phyloP scores from a whole-genome alignment of 2,797 vertebrate species.

The Dendrocincla tyrannina region DNA sequence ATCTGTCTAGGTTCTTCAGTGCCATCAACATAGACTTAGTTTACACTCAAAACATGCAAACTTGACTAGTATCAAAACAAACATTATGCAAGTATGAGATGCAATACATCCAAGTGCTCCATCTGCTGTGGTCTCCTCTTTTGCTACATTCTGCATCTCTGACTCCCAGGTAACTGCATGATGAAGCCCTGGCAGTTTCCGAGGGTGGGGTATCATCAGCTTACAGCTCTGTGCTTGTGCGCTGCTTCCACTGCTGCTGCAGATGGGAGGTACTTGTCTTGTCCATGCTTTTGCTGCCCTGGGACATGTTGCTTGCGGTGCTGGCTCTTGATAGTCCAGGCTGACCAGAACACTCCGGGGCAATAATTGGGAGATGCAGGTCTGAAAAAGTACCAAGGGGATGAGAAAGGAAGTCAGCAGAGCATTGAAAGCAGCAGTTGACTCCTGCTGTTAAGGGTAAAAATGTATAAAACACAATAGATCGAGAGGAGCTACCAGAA shows the following conservation, averaged over 20 bases:
- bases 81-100: neutral
- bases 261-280: neutral
- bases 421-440: neutral
- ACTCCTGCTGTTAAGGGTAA: neutral
- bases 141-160: neutral
- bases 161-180: neutral
- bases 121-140: neutral
- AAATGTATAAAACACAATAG: neutral
- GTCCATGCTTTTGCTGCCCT: neutral
- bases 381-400: conserved; percentile 70
- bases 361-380: conserved; percentile 66
- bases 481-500: neutral
- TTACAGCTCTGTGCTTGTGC: conserved; percentile 42
- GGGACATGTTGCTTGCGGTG: neutral
- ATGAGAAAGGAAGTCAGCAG: conserved; percentile 11
- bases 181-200: neutral
- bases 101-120: neutral
- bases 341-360: conserved; percentile 69
- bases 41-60: neutral
- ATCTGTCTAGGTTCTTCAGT: neutral
- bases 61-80: neutral
- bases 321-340: neutral
- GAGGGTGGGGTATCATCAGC: neutral
- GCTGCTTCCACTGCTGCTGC: neutral
- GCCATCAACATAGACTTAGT: neutral